phyloP scores from a whole-genome alignment of 1,140 invertebrate genomes.

The Atta texana region DNA sequence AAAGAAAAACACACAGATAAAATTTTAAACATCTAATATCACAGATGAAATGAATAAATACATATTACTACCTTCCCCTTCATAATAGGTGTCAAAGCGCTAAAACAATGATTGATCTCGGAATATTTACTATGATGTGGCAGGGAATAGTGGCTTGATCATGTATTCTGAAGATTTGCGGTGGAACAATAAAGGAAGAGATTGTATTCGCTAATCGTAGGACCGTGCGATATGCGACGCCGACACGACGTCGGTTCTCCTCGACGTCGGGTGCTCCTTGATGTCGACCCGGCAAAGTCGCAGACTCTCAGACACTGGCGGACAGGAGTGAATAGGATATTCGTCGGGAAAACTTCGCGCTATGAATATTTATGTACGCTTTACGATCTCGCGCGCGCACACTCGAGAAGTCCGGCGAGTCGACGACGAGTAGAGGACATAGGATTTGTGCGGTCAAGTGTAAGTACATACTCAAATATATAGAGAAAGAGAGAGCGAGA shows the following conservation, averaged over 20 bases:
- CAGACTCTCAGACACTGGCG: conserved; percentile 29
- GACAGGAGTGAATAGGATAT: conserved; percentile 50
- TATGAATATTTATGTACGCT: conserved; percentile 64
- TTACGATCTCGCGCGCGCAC: conserved; percentile 50
- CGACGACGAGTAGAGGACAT: conserved; percentile 48
- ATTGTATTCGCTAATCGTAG: conserved; percentile 66
- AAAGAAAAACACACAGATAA: background rate
- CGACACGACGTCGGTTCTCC: conserved; percentile 40
- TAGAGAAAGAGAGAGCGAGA: conserved; percentile 38
- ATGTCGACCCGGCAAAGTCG: conserved; percentile 14
- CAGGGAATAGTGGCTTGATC: conserved; percentile 63
- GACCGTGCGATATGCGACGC: conserved; percentile 47
- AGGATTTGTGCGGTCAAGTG: conserved; percentile 47
- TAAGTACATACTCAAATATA: conserved; percentile 57
- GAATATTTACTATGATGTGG: conserved; percentile 33
- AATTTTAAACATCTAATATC: background rate
- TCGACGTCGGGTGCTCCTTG: conserved; percentile 46
- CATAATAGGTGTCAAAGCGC: conserved; percentile 31
- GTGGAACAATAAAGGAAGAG: conserved; percentile 64
- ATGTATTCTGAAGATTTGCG: conserved; percentile 65
- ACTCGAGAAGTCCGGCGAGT: conserved; percentile 49
- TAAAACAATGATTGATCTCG: conserved; percentile 47
- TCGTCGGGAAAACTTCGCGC: conserved; percentile 59
- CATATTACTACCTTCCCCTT: conserved; percentile 17
- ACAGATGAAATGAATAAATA: background rate